Base-by-base conservation (phyloP, 2,113 vertebrate genomes). In the Xyrauchen texanus region DNA sequence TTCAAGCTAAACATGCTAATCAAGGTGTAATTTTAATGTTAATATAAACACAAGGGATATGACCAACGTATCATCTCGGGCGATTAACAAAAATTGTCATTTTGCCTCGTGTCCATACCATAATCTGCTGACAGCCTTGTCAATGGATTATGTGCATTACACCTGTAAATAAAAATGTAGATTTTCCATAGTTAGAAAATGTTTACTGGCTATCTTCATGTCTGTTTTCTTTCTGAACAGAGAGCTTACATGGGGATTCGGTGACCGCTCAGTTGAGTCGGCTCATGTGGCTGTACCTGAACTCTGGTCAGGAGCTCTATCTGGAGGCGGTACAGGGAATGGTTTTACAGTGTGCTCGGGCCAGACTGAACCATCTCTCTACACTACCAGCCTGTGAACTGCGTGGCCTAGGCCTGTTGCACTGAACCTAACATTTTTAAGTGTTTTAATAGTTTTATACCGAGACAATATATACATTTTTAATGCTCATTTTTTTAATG, bases 221-320 rank as follows among this genome's bases (percentile, higher is more conserved):
- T 34, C 21, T 21, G 45, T 45, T 45, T 51, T 60, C 52, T 77
- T n/a, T 67, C 8, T 65, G 67, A 69, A 42, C 86, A 91, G 90
- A 81, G 9, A 81, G 65, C 68, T 83, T 90, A 2, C 88, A 89
- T 10, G 89, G 89, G 4, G 79, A 86, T 52, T 63, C 83, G 0
- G 4, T 63, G n/a, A 21, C 15, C 8, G 86, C 89, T 6, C 84
- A 83, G 75, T 74, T 91, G 61, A 82, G 84, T 77, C 82, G 89
- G 10, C 63, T 88, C 7, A 68, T 90, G 78, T 91, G 90, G 90
- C 83, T 91, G 6, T 91, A 88, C 74, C 85, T 91, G 57, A 86
- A 90, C 83, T 90, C 89, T 0, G 88, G 89, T 7, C 87, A 89
- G 78, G 80, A 83, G 80, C 47, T 84, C 2, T 90, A 88, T 82